Conservation (phyloP, 2,113 vertebrate genomes). For the Camelus bactrianus region DNA sequence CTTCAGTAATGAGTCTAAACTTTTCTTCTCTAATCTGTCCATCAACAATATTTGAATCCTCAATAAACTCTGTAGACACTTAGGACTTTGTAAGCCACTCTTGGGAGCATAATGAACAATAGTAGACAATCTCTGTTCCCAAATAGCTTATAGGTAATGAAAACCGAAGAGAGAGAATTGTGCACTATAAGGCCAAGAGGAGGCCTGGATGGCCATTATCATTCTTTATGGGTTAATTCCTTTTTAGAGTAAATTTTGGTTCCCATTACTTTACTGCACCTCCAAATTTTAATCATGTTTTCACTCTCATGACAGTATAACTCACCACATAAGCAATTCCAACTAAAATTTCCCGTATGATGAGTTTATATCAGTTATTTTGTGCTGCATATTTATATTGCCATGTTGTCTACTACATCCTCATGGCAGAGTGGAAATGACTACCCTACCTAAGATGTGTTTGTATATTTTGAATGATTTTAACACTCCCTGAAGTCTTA, state of each 20-base stretch:
- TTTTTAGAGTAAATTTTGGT: neutral
- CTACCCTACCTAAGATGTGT: neutral
- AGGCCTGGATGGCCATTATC: neutral
- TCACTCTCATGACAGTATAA: neutral
- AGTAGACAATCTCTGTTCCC: neutral
- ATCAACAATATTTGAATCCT: neutral
- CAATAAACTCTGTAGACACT: neutral
- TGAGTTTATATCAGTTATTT: neutral
- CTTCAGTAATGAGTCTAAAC: conserved; percentile 57
- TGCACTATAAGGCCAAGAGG: neutral
- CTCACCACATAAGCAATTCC: neutral
- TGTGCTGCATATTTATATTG: neutral
- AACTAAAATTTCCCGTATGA: neutral
- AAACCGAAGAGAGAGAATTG: neutral
- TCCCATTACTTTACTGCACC: neutral
- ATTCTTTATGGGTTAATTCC: neutral
- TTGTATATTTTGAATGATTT: neutral
- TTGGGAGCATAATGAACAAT: neutral
- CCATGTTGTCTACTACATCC: neutral
- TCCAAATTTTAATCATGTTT: neutral
- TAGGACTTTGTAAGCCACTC: neutral
- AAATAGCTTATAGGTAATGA: neutral
- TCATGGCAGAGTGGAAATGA: neutral
- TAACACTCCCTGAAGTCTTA: neutral
- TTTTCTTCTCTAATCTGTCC: conserved; percentile 14